Evolutionary conservation across 2,113 vertebrate genomes (phyloP).

Genomic region (Bos indicus): DNA sequence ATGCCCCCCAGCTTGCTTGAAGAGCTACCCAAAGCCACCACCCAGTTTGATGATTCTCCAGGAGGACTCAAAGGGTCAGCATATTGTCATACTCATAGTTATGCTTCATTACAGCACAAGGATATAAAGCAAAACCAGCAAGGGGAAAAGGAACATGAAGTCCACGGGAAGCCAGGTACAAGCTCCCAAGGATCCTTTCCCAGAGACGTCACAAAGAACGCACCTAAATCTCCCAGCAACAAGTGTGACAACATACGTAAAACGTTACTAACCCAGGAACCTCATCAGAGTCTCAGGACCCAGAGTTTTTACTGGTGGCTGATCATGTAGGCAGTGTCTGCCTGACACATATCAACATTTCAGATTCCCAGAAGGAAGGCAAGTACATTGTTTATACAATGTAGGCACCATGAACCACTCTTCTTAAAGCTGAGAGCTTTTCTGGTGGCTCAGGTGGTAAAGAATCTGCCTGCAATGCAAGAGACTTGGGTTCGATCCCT

Average conservation of each 20-base stretch:
- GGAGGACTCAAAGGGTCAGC: not conserved
- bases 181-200: not conserved
- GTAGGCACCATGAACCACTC: not conserved
- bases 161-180: not conserved
- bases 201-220: not conserved
- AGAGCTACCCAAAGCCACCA: not conserved
- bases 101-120: not conserved
- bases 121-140: slow-evolving; percentile 1
- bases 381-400: not conserved
- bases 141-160: not conserved
- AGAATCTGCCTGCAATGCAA: not conserved
- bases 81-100: not conserved
- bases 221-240: not conserved
- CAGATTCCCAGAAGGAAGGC: not conserved
- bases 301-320: not conserved
- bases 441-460: not conserved
- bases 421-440: not conserved
- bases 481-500: not conserved
- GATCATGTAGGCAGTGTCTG: not conserved
- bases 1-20: not conserved
- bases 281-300: not conserved
- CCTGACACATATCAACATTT: not conserved
- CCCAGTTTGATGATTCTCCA: not conserved
- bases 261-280: not conserved
- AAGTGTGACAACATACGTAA: not conserved